phyloP scores from a whole-genome alignment of 2,113 vertebrate species.

The Gallinago media region DNA sequence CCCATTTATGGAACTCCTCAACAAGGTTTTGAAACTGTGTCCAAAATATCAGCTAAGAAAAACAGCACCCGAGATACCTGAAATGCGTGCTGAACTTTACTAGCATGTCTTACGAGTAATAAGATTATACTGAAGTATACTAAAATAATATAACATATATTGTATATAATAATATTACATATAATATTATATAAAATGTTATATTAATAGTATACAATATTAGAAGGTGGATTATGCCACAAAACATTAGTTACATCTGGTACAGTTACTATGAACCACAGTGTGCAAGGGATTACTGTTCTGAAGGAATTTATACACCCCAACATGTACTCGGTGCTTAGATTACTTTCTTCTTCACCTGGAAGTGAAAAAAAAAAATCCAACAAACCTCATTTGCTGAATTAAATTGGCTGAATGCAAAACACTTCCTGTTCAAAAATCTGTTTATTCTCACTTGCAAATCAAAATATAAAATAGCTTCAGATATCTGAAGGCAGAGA shows the following conservation, averaged over 20 bases:
- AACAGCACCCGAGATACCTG: background rate
- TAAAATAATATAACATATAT: background rate
- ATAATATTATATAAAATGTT: background rate
- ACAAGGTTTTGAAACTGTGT: slow-evolving; percentile 23
- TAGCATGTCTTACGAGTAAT: background rate
- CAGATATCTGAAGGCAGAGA: background rate
- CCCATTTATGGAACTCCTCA: background rate
- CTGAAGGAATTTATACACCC: background rate
- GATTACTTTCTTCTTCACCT: background rate
- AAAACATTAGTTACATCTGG: background rate
- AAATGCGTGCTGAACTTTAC: background rate
- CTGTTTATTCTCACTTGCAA: background rate
- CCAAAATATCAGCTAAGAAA: background rate
- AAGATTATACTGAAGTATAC: background rate
- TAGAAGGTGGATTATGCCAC: background rate
- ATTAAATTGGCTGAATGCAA: background rate
- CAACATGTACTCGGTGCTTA: background rate
- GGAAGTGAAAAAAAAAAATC: background rate
- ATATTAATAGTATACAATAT: background rate
- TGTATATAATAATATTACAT: background rate
- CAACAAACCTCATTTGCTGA: background rate
- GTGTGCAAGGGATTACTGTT: background rate
- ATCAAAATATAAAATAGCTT: background rate
- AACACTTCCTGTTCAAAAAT: background rate
- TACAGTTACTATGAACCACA: background rate